phyloP scores from a whole-genome alignment of 1,140 invertebrate species.

The Trichogramma pretiosum region DNA sequence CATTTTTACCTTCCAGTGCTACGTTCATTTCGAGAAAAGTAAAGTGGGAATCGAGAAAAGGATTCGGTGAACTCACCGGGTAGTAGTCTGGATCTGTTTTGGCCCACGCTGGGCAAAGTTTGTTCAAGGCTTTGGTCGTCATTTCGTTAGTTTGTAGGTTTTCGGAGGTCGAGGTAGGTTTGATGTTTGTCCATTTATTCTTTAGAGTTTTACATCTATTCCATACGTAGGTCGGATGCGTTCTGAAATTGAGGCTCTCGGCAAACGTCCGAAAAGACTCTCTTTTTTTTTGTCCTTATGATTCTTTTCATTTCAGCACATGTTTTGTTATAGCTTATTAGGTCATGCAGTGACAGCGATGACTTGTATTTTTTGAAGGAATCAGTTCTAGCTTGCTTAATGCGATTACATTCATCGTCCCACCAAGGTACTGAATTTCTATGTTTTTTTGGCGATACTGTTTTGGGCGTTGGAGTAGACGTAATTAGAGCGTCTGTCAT shows the following conservation, averaged over 20 bases:
- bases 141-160: not conserved
- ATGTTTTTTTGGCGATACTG: not conserved
- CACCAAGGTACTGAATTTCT: conserved; percentile 15
- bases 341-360: not conserved
- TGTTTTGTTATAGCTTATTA: conserved; percentile 14
- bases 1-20: not conserved
- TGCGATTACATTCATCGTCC: conserved; percentile 12
- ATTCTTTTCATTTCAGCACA: conserved; percentile 1
- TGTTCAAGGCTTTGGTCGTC: not conserved
- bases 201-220: not conserved
- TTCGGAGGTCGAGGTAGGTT: not conserved
- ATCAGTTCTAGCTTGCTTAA: conserved; percentile 5
- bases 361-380: conserved; percentile 14
- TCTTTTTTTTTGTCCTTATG: conserved; percentile 16
- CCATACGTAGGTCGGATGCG: not conserved
- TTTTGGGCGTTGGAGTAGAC: not conserved
- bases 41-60: not conserved
- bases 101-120: not conserved
- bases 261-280: not conserved
- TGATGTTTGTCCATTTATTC: conserved; percentile 1
- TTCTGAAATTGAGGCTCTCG: not conserved
- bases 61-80: not conserved
- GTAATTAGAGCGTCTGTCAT: not conserved
- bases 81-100: not conserved
- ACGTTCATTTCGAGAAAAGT: not conserved